Percentiles rank a stretch among this genome's conserved stretches.
These are phyloP conservation scores for Auanema freiburgensis DNA, from an alignment of 2,888 invertebrate genomes.

Conservation along the genomic window DNA sequence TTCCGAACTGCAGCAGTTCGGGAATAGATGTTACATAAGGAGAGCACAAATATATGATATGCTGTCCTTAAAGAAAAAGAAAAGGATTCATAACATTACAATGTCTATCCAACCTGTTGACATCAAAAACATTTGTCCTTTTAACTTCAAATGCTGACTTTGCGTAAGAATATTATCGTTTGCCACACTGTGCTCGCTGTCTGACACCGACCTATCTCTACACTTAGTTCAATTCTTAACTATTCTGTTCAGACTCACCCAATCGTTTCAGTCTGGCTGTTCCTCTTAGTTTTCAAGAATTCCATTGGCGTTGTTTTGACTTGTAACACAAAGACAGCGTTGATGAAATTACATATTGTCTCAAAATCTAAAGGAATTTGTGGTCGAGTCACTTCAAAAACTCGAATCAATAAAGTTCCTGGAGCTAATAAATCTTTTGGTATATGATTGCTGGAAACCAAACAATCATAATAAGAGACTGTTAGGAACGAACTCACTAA, in stretches of 20 bases:
- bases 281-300: conserved; percentile 31
- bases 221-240: neutral
- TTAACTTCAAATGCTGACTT: conserved; percentile 47
- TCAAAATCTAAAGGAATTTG: conserved; percentile 64
- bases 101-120: conserved; percentile 18
- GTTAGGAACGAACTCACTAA: conserved; percentile 35
- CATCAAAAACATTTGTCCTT: conserved; percentile 57
- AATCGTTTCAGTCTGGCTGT: conserved; percentile 9
- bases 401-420: conserved; percentile 55
- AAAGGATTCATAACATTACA: neutral
- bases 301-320: conserved; percentile 48
- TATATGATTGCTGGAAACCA: conserved; percentile 49
- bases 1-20: conserved; percentile 40
- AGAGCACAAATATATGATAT: conserved; percentile 53
- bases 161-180: conserved; percentile 11
- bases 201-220: neutral
- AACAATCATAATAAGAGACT: neutral
- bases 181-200: conserved; percentile 10
- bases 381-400: conserved; percentile 60
- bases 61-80: conserved; percentile 16
- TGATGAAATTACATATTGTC: conserved; percentile 58
- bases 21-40: conserved; percentile 53
- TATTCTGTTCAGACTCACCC: neutral
- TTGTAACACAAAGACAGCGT: conserved; percentile 57
- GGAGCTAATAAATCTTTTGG: conserved; percentile 51